Conservation (phyloP, 2,797 vertebrate species). For the Austrolebias charrua region DNA sequence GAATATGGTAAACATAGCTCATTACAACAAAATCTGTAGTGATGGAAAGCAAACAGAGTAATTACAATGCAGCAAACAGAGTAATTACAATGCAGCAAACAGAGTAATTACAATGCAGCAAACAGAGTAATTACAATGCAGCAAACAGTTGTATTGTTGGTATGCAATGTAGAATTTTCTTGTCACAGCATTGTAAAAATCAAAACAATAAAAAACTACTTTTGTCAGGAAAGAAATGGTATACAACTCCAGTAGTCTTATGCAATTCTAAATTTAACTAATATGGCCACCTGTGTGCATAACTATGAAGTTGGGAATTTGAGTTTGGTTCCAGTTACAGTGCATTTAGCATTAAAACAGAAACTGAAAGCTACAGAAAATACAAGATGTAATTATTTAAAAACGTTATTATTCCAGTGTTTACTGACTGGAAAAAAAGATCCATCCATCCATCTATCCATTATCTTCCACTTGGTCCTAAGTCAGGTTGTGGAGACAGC, state of each 20-base stretch:
- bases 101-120: too few relatives aligned
- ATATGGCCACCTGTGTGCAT: constrained; percentile 28
- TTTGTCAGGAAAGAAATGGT: constrained; percentile 25
- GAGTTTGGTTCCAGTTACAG: constrained; percentile 21
- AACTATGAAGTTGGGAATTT: constrained; percentile 36
- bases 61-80: background rate
- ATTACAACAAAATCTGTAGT: background rate
- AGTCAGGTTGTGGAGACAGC: too few relatives aligned
- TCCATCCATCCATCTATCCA: too few relatives aligned
- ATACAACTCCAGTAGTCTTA: constrained; percentile 43
- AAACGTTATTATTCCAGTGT: background rate
- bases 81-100: constrained; percentile 1
- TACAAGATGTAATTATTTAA: background rate
- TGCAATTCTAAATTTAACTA: constrained; percentile 34
- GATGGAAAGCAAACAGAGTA: background rate
- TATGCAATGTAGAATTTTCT: background rate
- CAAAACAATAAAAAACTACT: constrained; percentile 40
- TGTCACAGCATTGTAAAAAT: background rate
- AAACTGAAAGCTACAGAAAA: constrained; percentile 4
- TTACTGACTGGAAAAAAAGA: constrained; percentile 13
- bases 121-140: too few relatives aligned
- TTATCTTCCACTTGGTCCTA: too few relatives aligned
- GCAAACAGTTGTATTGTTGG: background rate
- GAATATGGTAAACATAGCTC: background rate
- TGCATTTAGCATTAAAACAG: background rate